These are phyloP conservation scores for Formica exsecta DNA, from an alignment of 1,140 invertebrate genomes.

Conservation along the genomic window DNA sequence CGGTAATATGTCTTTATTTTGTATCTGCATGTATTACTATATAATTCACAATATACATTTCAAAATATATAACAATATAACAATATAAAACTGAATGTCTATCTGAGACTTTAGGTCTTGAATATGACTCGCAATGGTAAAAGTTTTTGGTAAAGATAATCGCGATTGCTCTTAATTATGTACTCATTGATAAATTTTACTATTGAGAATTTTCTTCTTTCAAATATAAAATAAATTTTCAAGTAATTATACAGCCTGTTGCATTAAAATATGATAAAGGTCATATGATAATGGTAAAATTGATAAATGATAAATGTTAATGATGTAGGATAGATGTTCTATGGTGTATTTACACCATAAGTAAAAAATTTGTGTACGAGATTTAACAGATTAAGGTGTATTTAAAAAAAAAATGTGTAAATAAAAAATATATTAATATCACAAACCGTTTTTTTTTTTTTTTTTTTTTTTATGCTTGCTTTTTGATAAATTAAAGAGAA, in stretches of 20 bases:
- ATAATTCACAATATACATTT: neutral
- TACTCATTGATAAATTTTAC: conserved; percentile 8
- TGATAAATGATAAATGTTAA: conserved; percentile 13
- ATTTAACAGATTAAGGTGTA: conserved; percentile 51
- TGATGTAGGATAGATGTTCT: neutral
- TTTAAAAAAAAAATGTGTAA: conserved; percentile 66
- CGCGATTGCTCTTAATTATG: neutral
- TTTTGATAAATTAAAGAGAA: neutral
- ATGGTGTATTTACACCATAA: conserved; percentile 16
- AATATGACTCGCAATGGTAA: neutral
- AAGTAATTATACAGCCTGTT: neutral
- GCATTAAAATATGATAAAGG: neutral
- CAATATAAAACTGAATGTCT: neutral
- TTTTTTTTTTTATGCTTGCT: no score
- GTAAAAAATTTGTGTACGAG: neutral
- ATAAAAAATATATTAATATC: conserved; percentile 52
- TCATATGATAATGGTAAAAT: neutral
- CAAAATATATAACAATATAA: neutral
- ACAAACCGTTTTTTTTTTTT: neutral
- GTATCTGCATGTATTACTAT: neutral
- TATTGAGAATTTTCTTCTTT: neutral
- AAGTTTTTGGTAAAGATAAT: neutral
- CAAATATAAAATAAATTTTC: neutral
- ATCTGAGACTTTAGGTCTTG: neutral
- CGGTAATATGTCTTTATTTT: neutral